These are phyloP conservation scores for Pionites leucogaster DNA, from an alignment of 2,113 vertebrate genomes.

Conservation along the genomic window DNA sequence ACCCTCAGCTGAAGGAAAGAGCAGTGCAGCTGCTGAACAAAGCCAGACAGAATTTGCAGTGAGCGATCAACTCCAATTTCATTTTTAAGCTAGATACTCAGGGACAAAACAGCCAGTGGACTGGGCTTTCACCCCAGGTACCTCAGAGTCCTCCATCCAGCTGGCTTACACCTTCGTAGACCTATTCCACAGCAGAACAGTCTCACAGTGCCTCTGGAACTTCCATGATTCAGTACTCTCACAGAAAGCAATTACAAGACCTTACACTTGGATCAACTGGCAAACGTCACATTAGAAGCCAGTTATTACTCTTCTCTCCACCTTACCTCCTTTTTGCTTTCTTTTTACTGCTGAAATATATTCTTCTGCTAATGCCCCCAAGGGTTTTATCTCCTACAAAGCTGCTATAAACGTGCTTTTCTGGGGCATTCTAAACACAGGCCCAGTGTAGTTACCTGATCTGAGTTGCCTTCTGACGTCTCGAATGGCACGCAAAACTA, in stretches of 20 bases:
- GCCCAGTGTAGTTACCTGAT: conserved; percentile 48
- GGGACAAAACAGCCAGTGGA: not conserved
- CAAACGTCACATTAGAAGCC: not conserved
- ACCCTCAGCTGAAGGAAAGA: not conserved
- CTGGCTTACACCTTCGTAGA: not conserved
- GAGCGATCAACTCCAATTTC: not conserved
- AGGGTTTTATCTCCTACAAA: not conserved
- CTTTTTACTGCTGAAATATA: conserved; percentile 48
- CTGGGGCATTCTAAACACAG: conserved; percentile 10
- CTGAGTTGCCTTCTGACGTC: conserved; percentile 60
- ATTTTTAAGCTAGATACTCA: not conserved
- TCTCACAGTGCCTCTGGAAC: not conserved
- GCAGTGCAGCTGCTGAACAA: not conserved
- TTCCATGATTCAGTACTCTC: not conserved
- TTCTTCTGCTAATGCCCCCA: conserved; percentile 36
- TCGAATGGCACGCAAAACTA: conserved; percentile 70
- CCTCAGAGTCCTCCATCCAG: not conserved
- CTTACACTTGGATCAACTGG: not conserved
- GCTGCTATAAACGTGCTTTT: conserved; percentile 56
- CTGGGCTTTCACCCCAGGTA: not conserved
- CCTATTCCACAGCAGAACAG: not conserved
- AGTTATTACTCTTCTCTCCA: not conserved
- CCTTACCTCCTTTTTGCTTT: conserved; percentile 72
- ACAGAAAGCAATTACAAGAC: not conserved
- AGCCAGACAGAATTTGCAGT: not conserved